Base-by-base conservation (phyloP, 2,797 vertebrate species). In the Protosalanx chinensis region DNA sequence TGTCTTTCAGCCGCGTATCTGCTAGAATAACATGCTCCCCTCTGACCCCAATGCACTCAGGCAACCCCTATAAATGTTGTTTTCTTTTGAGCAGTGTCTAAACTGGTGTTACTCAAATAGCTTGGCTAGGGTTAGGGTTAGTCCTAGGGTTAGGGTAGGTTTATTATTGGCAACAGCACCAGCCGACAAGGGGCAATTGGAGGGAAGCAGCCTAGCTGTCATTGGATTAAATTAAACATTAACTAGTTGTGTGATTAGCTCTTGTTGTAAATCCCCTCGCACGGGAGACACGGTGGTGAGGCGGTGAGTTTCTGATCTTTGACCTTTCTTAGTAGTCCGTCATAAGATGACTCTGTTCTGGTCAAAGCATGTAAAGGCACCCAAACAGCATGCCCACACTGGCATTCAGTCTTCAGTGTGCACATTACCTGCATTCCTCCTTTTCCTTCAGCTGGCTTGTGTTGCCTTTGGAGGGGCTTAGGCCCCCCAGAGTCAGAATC, bases 381-480 rank as follows among this genome's bases (percentile, higher is more conserved):
- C 66, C 73, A 83, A 81, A 86, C 12, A 66, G 76, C 81, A 89
- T 85, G 82, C 81, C 80, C 80, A 80, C 81, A 79, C 83, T 84
- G 84, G 82, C 86, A 84, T 79, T 79, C 85, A 88, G 85, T 88
- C 83, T 78, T 89, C 84, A 84, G 84, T 90, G 75, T 87, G 85
- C 84, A 46, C 41, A 79, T 80, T 87, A 85, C 87, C 83, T 88
- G 81, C 85, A 89, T 88, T 87, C 85, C 83, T 77, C 32, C 74
- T 89, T 84, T 76, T 85, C 82, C 81, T 79, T 64, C 64, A 49
- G 71, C 68, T 83, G 71, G 78, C 79, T 80, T 83, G 78, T 76
- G 84, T 76, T 74, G 74, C 77, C 77, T 81, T 83, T 78, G 68
- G 74, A 78, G 75, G 84, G 79, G 86, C 87, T 85, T 83, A 77